phyloP scores from a whole-genome alignment of 2,797 vertebrate genomes.

The Gephyroberyx darwinii region DNA sequence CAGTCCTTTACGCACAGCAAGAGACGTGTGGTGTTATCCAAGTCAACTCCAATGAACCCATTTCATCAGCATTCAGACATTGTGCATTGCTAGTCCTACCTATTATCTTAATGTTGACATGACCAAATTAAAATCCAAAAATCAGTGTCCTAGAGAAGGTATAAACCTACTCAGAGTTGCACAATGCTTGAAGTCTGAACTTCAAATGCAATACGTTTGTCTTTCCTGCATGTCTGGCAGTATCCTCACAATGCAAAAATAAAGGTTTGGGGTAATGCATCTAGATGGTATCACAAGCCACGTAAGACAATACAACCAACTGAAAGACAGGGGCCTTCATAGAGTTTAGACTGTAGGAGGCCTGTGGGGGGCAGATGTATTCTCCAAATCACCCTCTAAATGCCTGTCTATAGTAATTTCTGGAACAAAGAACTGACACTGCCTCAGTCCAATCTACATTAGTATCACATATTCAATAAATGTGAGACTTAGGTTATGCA shows the following conservation, averaged over 20 bases:
- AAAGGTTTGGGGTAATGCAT: slow-evolving; percentile 38
- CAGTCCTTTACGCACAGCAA: slow-evolving; percentile 37
- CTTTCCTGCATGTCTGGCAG: slow-evolving; percentile 54
- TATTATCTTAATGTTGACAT: slow-evolving; percentile 37
- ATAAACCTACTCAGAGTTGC: slow-evolving; percentile 22
- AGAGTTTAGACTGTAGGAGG: slow-evolving; percentile 15
- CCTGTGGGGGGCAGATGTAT: slow-evolving; percentile 29
- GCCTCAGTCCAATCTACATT: slow-evolving; percentile 55
- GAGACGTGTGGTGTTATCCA: slow-evolving; percentile 37
- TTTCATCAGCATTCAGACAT: slow-evolving; percentile 32
- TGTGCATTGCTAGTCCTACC: slow-evolving; percentile 51
- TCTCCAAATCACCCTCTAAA: slow-evolving; percentile 39
- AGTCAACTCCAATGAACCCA: slow-evolving; percentile 22
- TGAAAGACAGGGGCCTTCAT: slow-evolving; percentile 35
- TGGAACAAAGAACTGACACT: slow-evolving; percentile 45
- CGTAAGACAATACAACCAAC: slow-evolving; percentile 51
- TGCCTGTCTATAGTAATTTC: slow-evolving; percentile 41
- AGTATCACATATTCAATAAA: slow-evolving; percentile 13
- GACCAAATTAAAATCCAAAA: slow-evolving; percentile 52
- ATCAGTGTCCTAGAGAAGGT: slow-evolving; percentile 34
- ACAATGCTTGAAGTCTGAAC: slow-evolving; percentile 28
- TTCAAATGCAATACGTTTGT: slow-evolving; percentile 26
- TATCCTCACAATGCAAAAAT: slow-evolving; percentile 51
- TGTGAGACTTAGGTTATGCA: slow-evolving; percentile 32
- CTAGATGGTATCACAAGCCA: slow-evolving; percentile 61